phyloP scores from a whole-genome alignment of 1,140 invertebrate genomes.

The Littorina saxatilis region DNA sequence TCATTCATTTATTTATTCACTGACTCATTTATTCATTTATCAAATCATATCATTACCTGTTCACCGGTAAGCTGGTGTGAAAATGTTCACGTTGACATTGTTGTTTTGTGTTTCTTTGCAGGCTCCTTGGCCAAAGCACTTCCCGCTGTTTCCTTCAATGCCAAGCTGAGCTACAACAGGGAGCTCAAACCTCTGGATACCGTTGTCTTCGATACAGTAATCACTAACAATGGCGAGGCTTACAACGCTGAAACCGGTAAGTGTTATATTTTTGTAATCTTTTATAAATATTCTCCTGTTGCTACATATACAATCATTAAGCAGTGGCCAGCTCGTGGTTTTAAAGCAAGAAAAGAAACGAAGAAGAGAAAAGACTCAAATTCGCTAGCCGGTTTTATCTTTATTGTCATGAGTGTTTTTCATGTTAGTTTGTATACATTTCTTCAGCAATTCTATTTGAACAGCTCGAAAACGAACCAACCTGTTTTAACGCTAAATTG shows the following conservation, averaged over 20 bases:
- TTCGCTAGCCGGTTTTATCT: too few species aligned
- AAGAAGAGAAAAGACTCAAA: too few species aligned
- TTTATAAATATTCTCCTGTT: not conserved
- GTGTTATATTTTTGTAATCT: too few species aligned
- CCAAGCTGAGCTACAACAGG: conserved; percentile 52
- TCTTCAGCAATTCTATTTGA: too few species aligned
- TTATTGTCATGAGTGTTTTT: too few species aligned
- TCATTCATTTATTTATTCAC: too few species aligned
- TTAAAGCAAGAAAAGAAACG: not conserved
- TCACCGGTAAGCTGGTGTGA: too few species aligned
- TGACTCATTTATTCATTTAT: too few species aligned
- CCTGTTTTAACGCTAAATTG: too few species aligned
- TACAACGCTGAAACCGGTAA: conserved; percentile 47
- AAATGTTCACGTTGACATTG: not conserved
- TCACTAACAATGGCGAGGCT: conserved; percentile 49
- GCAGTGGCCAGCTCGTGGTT: not conserved
- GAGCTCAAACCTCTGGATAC: conserved; percentile 51
- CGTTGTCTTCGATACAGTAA: conserved; percentile 49
- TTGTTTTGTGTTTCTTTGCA: conserved; percentile 3
- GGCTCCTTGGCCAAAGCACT: not conserved
- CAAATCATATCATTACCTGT: too few species aligned
- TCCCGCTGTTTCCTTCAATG: conserved; percentile 42
- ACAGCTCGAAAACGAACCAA: too few species aligned
- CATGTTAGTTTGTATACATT: too few species aligned
- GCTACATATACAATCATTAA: not conserved